Evolutionary conservation across 2,888 invertebrate species (phyloP).

Genomic region (Meloe dianella): DNA sequence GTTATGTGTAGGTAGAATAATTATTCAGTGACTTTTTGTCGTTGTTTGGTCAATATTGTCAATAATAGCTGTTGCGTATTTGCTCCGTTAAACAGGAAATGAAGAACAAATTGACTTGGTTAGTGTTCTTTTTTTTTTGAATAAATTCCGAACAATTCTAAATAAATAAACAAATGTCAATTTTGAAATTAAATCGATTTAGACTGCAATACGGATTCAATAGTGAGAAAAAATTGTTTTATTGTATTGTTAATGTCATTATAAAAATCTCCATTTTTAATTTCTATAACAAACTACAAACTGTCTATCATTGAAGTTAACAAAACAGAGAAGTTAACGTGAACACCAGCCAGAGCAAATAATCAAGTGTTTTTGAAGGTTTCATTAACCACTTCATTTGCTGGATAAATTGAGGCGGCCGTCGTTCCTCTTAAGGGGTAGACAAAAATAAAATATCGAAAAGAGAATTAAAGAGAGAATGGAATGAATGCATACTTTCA

Average conservation of each 20-base stretch:
- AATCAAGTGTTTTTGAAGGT: conserved; percentile 47
- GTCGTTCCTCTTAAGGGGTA: conserved; percentile 33
- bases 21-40: neutral
- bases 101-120: conserved; percentile 3
- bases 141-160: neutral
- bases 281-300: neutral
- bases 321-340: neutral
- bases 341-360: conserved; percentile 29
- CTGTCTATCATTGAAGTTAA: neutral
- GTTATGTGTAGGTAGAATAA: neutral
- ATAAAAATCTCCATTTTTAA: neutral
- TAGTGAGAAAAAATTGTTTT: neutral
- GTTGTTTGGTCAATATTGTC: neutral
- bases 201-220: neutral
- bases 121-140: neutral
- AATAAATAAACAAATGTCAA: neutral
- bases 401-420: conserved; percentile 43
- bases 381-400: conserved; percentile 49
- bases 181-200: neutral
- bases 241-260: neutral
- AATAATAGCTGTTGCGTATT: neutral
- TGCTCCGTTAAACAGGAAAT: conserved; percentile 10
- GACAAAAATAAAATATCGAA: conserved; percentile 41
- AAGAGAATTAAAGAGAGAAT: conserved; percentile 37
- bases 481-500: conserved; percentile 42